A percentile compares a stretch with the other conserved stretches of the same genome.
Evolutionary conservation across 92 coral and sea anemone species (phyloP).

Genomic region (Pocillopora grandis): DNA sequence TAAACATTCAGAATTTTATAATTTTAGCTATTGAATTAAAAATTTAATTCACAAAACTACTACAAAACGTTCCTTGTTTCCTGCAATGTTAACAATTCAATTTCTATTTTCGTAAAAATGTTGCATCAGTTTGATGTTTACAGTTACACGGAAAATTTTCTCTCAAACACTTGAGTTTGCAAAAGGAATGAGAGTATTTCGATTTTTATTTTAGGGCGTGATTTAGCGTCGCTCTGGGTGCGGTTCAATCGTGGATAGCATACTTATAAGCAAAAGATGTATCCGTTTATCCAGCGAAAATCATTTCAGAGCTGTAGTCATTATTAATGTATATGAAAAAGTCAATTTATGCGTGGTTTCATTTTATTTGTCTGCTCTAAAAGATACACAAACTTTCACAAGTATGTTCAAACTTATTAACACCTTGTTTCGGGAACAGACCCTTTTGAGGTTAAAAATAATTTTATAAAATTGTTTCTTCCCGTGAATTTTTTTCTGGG

Average conservation of each 20-base stretch:
- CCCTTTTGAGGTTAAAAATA: slow-evolving; percentile 23
- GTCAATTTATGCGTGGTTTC: slow-evolving; percentile 10
- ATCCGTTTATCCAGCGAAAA: neutral
- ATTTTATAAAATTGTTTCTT: slow-evolving; percentile 4
- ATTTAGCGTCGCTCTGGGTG: neutral
- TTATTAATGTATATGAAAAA: neutral
- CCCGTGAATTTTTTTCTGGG: neutral
- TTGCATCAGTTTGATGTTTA: too few relatives aligned
- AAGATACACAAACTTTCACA: neutral
- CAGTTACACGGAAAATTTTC: too few relatives aligned
- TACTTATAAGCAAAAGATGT: neutral
- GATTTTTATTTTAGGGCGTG: too few relatives aligned
- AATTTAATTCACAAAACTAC: too few relatives aligned
- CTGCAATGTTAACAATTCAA: too few relatives aligned
- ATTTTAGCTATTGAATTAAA: too few relatives aligned
- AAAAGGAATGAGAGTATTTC: too few relatives aligned
- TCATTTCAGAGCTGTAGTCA: neutral
- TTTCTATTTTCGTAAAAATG: too few relatives aligned
- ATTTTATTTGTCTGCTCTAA: slow-evolving; percentile 12
- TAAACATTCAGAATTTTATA: too few relatives aligned
- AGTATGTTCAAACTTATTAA: neutral
- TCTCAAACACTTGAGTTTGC: too few relatives aligned
- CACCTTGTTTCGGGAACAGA: neutral
- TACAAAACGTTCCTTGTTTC: too few relatives aligned
- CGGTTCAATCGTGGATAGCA: neutral